Evolutionary conservation across 2,113 vertebrate genomes (phyloP), one percentile per base, ranked within the genome.

Genomic region (Tragulus kanchil): DNA sequence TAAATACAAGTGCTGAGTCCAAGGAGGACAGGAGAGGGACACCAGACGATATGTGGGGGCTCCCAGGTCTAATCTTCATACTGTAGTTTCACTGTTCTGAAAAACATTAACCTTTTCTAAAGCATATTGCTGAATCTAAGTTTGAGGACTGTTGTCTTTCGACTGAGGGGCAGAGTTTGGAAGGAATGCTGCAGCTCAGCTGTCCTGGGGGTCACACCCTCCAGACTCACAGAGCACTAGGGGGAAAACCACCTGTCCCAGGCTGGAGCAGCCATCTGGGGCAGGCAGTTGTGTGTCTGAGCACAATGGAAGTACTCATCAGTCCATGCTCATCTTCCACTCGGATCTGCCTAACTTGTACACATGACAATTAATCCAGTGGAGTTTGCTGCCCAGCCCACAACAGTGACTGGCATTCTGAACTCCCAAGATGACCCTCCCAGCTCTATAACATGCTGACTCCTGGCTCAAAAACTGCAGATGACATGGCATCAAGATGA

Each of bases 31-130:
- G 2, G 48, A 25, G 15, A 88, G 12, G 65, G 52, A 91, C 26
- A 15, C 59, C 50, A 75, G 42, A 59, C 1, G 77, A 31, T 58
- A 50, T 48, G 21, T 82, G 4, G 5, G 61, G n/a, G 75, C 19
- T 96, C 69, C 8, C 8, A 58, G 58, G 10, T 48, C 42, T 86
- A 73, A 81, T 58, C 73, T 94, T 85, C 6, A 93, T 12, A 48
- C 11, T 54, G 6, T 2, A 84, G 26, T 25, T 75, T 85, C 75
- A 71, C 36, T 91, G 61, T 61, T 85, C 58, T 71, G 31, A 77
- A 82, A 95, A 95, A 87, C 64, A 90, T 19, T 52, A 86, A 59
- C 15, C 45, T 93, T 86, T 87, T 87, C 45, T 54, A 95, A 85
- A 79, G 61, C 42, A 6, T 45, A 77, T 31, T 45, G 61, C 59